Base-by-base conservation (phyloP, 2,888 invertebrate species). In the Drosophila crucigera region DNA sequence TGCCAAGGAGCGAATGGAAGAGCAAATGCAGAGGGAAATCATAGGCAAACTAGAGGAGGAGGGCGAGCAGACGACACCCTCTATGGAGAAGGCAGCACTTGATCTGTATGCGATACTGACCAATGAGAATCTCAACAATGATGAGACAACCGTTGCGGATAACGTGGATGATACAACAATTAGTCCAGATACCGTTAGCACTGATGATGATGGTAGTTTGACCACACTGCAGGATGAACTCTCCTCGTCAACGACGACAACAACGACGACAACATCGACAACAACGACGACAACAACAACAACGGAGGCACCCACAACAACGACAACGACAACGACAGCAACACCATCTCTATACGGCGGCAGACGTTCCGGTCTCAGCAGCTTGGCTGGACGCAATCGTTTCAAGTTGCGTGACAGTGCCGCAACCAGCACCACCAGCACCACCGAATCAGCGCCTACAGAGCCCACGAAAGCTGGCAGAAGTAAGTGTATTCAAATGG, bases 1-100 rank as follows among this genome's bases (percentile, higher is more conserved):
- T 0, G 78, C 82, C 16, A 81, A 83, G 33, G 78, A 82, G 30
- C 72, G 70, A 35, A 66, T 68, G 43, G 71, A 76, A 58, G 58
- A 68, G 1, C 64, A 80, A 39, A 66, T 83, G 25, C 67, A 83
- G 53, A 71, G 65, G 2, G 73, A 73, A 4, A 56, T 79, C 11
- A 76, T 78, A 3, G 78, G 80, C 14, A 73, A 75, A 22, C 72
- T 70, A 35, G 77, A 81, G 14, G 81, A 81, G 11, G 90, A 91
- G 7, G 84, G 90, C 3, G 80, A 92, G 19, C 92, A 92, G 78
- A 93, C 93, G 9, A 95, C 95, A 5, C 95, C 96, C 35, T 95
- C 96, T 39, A 97, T 96, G 96, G 96, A 97, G 90, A 97, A 97
- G 93, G 96, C 96, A 0, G 97, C 97, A 16, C 94, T 97, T 19